Base-by-base conservation (phyloP, 2,888 invertebrate genomes). In the Papilio gigon region DNA sequence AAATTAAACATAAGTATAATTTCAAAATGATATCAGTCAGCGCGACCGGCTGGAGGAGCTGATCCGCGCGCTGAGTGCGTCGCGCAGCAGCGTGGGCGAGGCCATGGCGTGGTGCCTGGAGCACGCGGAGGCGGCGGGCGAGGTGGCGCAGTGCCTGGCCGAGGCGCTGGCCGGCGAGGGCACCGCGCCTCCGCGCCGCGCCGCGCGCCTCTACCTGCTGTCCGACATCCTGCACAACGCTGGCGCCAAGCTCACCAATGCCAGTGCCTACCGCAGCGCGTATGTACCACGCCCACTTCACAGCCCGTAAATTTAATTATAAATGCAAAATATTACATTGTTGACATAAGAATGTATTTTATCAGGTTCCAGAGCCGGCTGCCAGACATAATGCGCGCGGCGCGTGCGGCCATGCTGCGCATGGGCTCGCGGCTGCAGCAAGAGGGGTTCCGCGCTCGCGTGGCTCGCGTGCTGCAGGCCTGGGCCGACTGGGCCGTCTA, bases 31-130 rank as follows among this genome's bases (percentile, higher is more conserved):
- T 9, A 56, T 81, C 83, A 97, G 97, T 72, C 98, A 99, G 92
- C 94, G 99, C 75, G 98, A 98, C 84, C 94, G 98, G 0, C 90
- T 99, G 40, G 99, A 99, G 88, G 97, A 98, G 87, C 92, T 99
- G 79, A 93, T 99, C 74, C 94, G 98, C 20, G 95, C 95, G 72
- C 93, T 99, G 80, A 95, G 95, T 0, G 97, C 97, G 0, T 95
- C 97, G 78, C 94, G 96, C 67, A 87, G 93, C 71, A 95, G 95
- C 86, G 95, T 99, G 70, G 98, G 96, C 8, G 98, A 98, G 84
- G 97, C 96, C 17, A 99, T 99, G 99, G 96, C 99, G 64, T 99
- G 98, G 94, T 99, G 99, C 87, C 96, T 99, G 72, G 98, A 99
- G 84, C 99, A 99, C 89, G 98, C 98, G 25, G 99, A 99, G 87